Evolutionary conservation across 2,797 vertebrate genomes (phyloP), one percentile per base, ranked within the genome.

Genomic region (Moxostoma hubbsi): DNA sequence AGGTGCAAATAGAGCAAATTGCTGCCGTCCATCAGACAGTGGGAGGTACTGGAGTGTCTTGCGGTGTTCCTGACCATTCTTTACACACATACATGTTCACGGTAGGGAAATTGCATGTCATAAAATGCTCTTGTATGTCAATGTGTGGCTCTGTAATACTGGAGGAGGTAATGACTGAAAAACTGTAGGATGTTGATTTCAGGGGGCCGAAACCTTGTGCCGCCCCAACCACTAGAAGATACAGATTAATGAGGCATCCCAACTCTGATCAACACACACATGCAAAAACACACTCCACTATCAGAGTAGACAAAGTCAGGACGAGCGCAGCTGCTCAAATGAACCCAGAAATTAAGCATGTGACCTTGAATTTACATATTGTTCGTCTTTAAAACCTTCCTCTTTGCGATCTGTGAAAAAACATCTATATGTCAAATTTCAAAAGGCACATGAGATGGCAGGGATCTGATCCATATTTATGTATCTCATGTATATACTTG

Each of bases 1-100:
- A 75, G 83, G 80, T 84, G 83, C 80, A 84, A 84, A 84, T 82
- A 65, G 80, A 76, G 83, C 58, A 82, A 76, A 82, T 82, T 67
- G 61, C 5, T 58, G 76, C 77, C 70, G 83, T 82, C 83, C 83
- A 66, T 82, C 83, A 79, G 76, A 18, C 58, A 62, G 76, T 57
- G 80, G 76, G 62, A 76, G 57, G 83, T 51, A 64, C 16, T 75
- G 73, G 81, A 16, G 53, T 54, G 62, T 76, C 73, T 73, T 76
- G 69, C 57, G 78, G 78, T 16, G 64, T 49, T 69, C 11, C 79
- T 80, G 72, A 65, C 50, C 67, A 11, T 71, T 65, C 50, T 66
- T 58, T 73, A 69, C 65, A 50, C 51, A 73, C 58, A 53, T 75
- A 70, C 45, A 61, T 57, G 45, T 36, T 61, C 70, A 13, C 13